Percentiles rank a stretch among this genome's conserved stretches.
Conservation (phyloP, 2,888 invertebrate genomes). For the Noctua comes region DNA sequence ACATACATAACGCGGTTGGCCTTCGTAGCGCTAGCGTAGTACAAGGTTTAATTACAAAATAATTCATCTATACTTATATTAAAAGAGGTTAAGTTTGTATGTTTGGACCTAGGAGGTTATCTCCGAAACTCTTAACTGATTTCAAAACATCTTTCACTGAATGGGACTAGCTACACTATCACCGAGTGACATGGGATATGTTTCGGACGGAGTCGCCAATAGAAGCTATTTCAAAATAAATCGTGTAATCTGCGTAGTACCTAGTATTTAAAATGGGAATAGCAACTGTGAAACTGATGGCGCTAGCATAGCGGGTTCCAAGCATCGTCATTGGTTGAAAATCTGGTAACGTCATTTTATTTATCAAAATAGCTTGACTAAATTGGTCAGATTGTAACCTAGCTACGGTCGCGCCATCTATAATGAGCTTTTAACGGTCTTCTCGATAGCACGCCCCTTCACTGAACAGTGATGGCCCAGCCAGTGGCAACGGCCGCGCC, state of each 20-base stretch:
- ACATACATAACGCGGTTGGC: background rate
- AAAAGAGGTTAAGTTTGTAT: background rate
- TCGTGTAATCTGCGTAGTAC: background rate
- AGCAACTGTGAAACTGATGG: background rate
- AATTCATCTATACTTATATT: background rate
- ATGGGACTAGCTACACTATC: background rate
- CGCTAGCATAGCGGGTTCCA: background rate
- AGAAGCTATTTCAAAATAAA: background rate
- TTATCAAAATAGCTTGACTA: background rate
- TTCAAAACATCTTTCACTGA: background rate
- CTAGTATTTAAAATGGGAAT: background rate
- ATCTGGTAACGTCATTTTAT: background rate
- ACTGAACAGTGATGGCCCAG: too few relatives aligned
- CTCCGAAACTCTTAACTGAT: background rate
- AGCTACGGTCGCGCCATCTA: background rate
- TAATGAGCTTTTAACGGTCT: too few relatives aligned
- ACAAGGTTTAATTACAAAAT: slow-evolving; percentile 5
- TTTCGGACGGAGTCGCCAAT: background rate
- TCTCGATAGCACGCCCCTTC: too few relatives aligned
- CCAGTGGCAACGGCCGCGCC: too few relatives aligned
- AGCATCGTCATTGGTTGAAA: background rate
- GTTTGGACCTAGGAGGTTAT: background rate
- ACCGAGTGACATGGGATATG: background rate
- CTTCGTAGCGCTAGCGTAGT: background rate
- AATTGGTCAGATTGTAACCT: background rate